A percentile compares a stretch with the other conserved stretches of the same genome.
These are phyloP conservation scores for Chlamydotis undulata DNA, from an alignment of 2,113 vertebrate species.

Conservation along the genomic window DNA sequence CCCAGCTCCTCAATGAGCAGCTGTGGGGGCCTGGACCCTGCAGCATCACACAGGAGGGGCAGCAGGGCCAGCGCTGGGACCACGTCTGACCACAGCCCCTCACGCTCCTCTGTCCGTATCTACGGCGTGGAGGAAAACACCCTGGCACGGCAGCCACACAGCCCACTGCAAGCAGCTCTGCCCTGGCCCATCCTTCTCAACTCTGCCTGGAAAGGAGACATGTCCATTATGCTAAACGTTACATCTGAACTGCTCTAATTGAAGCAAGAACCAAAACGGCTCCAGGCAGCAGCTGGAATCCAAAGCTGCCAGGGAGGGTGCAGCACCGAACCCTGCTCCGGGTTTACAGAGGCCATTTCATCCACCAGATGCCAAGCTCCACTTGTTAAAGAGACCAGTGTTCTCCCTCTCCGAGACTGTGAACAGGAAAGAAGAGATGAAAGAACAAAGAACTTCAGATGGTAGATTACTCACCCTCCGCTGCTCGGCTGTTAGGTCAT, in stretches of 20 bases:
- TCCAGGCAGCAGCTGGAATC: constrained; percentile 11
- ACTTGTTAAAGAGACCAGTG: background rate
- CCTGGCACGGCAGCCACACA: background rate
- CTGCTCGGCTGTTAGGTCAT: background rate
- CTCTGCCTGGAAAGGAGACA: background rate
- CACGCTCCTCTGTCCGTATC: background rate
- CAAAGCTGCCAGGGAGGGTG: background rate
- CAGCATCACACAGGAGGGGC: background rate
- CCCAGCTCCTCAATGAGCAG: background rate
- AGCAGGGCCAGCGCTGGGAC: background rate
- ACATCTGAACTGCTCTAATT: background rate
- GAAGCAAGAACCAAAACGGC: constrained; percentile 25
- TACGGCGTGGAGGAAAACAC: background rate
- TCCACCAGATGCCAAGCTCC: background rate
- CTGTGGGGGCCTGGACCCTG: background rate
- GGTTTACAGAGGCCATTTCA: background rate
- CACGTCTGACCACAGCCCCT: fast-evolving
- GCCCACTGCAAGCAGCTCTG: background rate
- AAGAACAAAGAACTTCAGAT: constrained; percentile 41
- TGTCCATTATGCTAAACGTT: background rate
- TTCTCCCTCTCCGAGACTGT: background rate
- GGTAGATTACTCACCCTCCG: constrained; percentile 16
- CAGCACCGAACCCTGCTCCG: background rate
- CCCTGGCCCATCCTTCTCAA: background rate
- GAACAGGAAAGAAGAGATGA: background rate